phyloP scores from a whole-genome alignment of 1,140 invertebrate species.

The Heliothis virescens region DNA sequence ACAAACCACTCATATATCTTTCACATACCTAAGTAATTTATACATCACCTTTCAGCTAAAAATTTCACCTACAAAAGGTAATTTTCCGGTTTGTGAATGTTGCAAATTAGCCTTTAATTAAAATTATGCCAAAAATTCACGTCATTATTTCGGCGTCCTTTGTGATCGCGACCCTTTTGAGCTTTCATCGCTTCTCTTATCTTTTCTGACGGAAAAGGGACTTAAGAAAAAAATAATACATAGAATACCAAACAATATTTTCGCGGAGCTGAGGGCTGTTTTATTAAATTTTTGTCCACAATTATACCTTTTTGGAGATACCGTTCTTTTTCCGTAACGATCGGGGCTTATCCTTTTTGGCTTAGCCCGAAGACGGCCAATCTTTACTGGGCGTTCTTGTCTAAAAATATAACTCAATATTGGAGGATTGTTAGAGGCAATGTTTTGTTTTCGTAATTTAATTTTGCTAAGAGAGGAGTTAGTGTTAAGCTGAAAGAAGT shows the following conservation, averaged over 20 bases:
- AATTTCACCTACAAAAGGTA: constrained; percentile 56
- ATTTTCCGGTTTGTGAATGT: constrained; percentile 69
- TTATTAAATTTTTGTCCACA: constrained; percentile 44
- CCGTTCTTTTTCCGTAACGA: constrained; percentile 10
- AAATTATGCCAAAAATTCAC: constrained; percentile 76
- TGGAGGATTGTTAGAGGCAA: not conserved
- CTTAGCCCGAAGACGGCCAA: constrained; percentile 2
- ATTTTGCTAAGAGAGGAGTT: not conserved
- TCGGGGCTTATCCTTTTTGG: constrained; percentile 35
- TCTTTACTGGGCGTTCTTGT: not conserved
- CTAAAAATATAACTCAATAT: constrained; percentile 16
- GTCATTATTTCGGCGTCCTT: constrained; percentile 71
- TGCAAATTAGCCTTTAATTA: constrained; percentile 80
- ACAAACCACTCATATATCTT: constrained; percentile 8
- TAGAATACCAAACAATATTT: constrained; percentile 54
- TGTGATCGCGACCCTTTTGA: constrained; percentile 69
- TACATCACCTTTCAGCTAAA: constrained; percentile 32
- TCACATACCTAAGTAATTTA: constrained; percentile 29
- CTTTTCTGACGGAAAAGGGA: constrained; percentile 53
- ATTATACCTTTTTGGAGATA: constrained; percentile 34
- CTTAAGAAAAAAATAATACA: constrained; percentile 52
- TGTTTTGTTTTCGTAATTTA: not conserved
- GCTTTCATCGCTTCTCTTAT: constrained; percentile 60
- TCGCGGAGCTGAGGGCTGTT: constrained; percentile 8
- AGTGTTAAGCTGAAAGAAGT: not conserved